Conservation (phyloP, 2,113 vertebrate species). For the Ivindomyrus marchei region DNA sequence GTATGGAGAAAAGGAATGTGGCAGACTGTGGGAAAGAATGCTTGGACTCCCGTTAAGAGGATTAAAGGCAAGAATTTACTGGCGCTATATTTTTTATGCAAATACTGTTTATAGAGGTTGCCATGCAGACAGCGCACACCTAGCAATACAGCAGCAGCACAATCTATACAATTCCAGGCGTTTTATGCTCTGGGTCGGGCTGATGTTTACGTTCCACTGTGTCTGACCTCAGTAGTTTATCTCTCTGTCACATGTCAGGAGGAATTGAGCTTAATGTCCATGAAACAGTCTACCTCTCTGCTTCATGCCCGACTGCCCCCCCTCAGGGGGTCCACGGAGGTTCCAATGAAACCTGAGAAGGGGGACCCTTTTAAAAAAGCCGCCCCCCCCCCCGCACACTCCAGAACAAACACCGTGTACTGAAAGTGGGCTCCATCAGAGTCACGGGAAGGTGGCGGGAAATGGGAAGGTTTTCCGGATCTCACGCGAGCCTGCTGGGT, state of each 20-base stretch:
- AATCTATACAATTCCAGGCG: not conserved
- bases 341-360: not conserved
- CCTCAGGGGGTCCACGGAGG: not conserved
- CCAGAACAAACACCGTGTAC: not conserved
- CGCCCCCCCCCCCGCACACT: not conserved
- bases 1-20: not conserved
- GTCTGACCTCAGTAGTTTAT: not conserved
- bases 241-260: not conserved
- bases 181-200: not conserved
- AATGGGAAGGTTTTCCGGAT: not conserved
- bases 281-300: not conserved
- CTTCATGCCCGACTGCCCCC: not conserved
- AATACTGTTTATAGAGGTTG: not conserved
- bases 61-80: constrained; percentile 1
- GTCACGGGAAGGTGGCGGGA: not conserved
- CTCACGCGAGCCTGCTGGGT: not conserved
- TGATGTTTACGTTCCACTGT: not conserved
- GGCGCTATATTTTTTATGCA: not conserved
- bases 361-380: not conserved
- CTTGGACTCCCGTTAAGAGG: not conserved
- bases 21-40: constrained; percentile 2
- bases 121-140: not conserved
- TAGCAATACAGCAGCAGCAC: not conserved
- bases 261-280: not conserved
- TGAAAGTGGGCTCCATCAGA: not conserved